phyloP scores from a whole-genome alignment of 2,797 vertebrate genomes.

The Mormyrops boulengeri region DNA sequence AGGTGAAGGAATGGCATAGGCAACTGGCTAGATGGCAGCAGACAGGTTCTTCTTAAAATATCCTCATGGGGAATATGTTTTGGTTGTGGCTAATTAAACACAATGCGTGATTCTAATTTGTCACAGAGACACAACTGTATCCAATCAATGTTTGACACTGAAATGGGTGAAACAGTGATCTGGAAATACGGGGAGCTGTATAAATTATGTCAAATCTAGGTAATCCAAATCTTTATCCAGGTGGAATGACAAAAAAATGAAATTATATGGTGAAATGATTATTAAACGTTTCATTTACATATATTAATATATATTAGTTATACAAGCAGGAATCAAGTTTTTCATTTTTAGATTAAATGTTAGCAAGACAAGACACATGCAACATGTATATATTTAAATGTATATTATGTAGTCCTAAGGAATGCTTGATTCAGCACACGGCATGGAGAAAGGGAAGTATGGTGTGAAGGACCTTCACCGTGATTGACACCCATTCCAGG shows the following conservation, averaged over 20 bases:
- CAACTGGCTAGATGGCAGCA: not conserved
- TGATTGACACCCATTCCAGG: not conserved
- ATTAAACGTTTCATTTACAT: not conserved
- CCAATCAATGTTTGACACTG: not conserved
- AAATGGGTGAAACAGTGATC: not conserved
- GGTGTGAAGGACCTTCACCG: not conserved
- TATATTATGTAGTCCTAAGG: not conserved
- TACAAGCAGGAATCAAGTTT: not conserved
- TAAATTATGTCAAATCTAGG: not conserved
- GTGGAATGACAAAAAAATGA: not conserved
- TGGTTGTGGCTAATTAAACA: conserved; percentile 11
- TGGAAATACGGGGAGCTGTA: not conserved
- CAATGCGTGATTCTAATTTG: conserved; percentile 10
- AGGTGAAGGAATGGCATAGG: not conserved
- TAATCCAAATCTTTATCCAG: conserved; percentile 6
- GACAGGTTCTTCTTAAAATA: not conserved
- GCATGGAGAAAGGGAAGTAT: not conserved
- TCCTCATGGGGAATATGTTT: not conserved
- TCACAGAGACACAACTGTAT: conserved; percentile 7
- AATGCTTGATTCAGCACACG: not conserved
- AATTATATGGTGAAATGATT: not conserved
- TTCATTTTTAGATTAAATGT: not conserved
- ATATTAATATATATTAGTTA: not conserved
- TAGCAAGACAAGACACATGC: not conserved
- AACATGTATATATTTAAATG: not conserved